phyloP scores from a whole-genome alignment of 2,113 vertebrate genomes.

The Ochotona princeps region DNA sequence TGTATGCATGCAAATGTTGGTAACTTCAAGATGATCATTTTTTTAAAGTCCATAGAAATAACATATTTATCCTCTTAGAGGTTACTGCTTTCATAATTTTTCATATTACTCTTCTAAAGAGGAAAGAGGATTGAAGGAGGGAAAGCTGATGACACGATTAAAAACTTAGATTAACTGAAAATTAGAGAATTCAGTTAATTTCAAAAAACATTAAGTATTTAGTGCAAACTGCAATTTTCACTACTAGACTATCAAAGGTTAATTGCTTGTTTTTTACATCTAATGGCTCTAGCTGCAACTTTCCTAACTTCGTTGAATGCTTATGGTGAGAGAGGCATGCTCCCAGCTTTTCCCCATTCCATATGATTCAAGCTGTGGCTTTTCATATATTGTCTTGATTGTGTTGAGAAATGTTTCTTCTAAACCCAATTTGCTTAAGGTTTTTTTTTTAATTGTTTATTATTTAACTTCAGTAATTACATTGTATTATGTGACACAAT shows the following conservation, averaged over 20 bases:
- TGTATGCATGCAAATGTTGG: slow-evolving; percentile 68
- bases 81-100: slow-evolving; percentile 24
- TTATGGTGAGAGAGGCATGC: no score
- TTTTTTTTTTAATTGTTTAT: no score
- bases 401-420: no score
- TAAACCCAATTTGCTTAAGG: no score
- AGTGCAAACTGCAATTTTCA: background rate
- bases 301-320: no score
- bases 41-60: slow-evolving; percentile 54
- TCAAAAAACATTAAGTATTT: background rate
- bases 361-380: no score
- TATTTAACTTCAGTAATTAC: no score
- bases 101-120: slow-evolving; percentile 54
- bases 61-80: slow-evolving; percentile 56
- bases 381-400: no score
- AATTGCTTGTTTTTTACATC: background rate
- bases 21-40: slow-evolving; percentile 63
- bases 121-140: background rate
- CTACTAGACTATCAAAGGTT: background rate
- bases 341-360: no score
- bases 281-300: no score
- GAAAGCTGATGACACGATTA: background rate
- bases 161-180: slow-evolving; percentile 26
- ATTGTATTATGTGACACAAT: no score
- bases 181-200: slow-evolving; percentile 10